Percentiles rank a stretch among this genome's conserved stretches.
phyloP scores from a whole-genome alignment of 2,113 vertebrate species.

The Nesoenas mayeri region DNA sequence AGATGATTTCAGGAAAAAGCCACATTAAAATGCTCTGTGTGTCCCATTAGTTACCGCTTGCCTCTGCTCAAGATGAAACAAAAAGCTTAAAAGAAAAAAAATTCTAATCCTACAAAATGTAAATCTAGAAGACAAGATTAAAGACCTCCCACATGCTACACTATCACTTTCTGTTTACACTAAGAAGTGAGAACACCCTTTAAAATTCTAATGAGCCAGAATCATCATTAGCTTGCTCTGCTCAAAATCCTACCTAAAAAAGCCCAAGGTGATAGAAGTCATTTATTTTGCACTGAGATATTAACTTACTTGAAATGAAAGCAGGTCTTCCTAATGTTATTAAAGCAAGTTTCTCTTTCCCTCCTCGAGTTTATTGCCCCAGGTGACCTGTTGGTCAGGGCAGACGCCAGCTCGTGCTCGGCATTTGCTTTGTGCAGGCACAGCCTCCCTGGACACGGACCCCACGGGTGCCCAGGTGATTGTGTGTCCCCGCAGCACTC shows the following conservation, averaged over 20 bases:
- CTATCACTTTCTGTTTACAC: background rate
- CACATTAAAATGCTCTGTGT: background rate
- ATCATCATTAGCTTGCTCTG: background rate
- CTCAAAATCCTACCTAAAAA: background rate
- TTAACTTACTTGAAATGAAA: background rate
- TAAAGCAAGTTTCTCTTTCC: background rate
- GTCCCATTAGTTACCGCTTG: background rate
- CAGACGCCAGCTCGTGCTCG: rapidly evolving
- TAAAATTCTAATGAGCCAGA: background rate
- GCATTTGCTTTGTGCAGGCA: background rate
- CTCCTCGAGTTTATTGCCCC: background rate
- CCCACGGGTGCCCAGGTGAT: rapidly evolving
- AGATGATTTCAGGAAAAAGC: background rate
- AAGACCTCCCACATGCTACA: background rate
- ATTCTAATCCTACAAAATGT: background rate
- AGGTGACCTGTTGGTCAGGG: background rate
- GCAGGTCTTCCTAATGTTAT: background rate
- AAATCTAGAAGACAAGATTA: background rate
- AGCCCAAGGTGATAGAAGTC: background rate
- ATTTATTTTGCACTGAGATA: background rate
- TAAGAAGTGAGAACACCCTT: background rate
- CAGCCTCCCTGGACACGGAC: background rate
- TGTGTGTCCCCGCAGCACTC: rapidly evolving
- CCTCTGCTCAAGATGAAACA: background rate
- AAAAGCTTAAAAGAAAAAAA: background rate